Conservation (phyloP, 1,140 invertebrate genomes). For the Hyposmocoma kahamanoa region DNA sequence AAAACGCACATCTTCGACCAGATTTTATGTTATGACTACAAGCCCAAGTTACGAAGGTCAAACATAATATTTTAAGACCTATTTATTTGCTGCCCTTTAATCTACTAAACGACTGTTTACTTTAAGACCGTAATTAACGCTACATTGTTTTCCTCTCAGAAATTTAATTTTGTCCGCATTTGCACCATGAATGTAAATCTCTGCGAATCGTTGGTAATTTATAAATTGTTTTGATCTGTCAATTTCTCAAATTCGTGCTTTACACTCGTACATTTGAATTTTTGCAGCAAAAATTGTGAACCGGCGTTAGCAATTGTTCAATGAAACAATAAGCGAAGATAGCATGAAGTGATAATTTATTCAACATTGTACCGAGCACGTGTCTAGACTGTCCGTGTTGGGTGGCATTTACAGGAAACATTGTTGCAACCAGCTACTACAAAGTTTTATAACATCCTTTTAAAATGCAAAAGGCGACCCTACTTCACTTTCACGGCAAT, state of each 20-base stretch:
- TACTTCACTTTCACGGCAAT: no score
- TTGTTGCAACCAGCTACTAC: not conserved
- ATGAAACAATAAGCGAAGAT: no score
- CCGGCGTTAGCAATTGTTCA: no score
- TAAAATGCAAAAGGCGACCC: not conserved
- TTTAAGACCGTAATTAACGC: not conserved
- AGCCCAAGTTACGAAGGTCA: no score
- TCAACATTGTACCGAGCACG: not conserved
- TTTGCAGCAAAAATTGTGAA: no score
- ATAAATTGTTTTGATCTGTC: not conserved
- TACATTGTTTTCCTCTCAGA: not conserved
- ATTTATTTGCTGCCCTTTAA: not conserved
- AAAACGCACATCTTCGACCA: no score
- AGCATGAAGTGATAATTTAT: not conserved
- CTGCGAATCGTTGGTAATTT: not conserved
- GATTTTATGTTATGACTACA: no score
- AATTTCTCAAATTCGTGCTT: no score
- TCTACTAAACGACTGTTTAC: not conserved
- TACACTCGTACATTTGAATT: no score
- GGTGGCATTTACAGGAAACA: not conserved
- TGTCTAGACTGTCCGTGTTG: not conserved
- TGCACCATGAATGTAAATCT: not conserved
- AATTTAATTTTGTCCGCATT: not conserved
- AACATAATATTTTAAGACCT: no score
- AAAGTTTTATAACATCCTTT: constrained; percentile 1